Conservation (phyloP, 2,113 vertebrate genomes). For the Neoarius graeffei region DNA sequence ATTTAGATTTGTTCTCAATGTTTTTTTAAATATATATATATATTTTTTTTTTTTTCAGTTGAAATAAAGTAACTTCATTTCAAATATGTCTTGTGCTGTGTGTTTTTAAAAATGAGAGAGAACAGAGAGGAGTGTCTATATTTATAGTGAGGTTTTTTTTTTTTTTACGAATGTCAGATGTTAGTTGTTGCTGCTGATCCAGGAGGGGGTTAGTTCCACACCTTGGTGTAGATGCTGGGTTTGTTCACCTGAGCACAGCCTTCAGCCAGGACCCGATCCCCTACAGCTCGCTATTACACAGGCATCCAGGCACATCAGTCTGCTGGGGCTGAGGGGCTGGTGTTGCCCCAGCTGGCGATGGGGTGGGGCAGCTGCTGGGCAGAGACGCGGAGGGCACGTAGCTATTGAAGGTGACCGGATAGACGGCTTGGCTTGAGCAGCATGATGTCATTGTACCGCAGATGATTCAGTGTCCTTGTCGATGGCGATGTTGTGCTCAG, state of each 20-base stretch:
- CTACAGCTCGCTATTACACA: constrained; percentile 63
- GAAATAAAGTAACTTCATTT: not conserved
- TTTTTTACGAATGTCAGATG: not conserved
- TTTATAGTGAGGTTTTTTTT: no score
- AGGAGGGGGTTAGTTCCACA: constrained; percentile 64
- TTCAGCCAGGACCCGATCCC: constrained; percentile 72
- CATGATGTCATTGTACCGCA: constrained; percentile 74
- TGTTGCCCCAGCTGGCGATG: constrained; percentile 75
- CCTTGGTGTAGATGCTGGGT: constrained; percentile 68
- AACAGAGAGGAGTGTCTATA: no score
- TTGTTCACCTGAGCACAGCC: constrained; percentile 64
- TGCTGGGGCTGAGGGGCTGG: constrained; percentile 58
- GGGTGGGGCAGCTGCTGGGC: constrained; percentile 56
- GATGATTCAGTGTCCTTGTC: constrained; percentile 43
- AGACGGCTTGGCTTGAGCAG: constrained; percentile 57
- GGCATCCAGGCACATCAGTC: constrained; percentile 52
- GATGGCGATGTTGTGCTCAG: constrained; percentile 60
- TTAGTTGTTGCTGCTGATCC: constrained; percentile 53
- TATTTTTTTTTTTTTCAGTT: no score
- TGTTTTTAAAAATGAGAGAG: not conserved
- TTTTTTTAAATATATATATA: not conserved
- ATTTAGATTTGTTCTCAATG: constrained; percentile 6
- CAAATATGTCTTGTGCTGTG: not conserved
- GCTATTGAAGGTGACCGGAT: constrained; percentile 31
- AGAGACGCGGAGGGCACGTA: constrained; percentile 58